Base-by-base conservation (phyloP, 2,888 invertebrate genomes). In the Eilema sororculum region DNA sequence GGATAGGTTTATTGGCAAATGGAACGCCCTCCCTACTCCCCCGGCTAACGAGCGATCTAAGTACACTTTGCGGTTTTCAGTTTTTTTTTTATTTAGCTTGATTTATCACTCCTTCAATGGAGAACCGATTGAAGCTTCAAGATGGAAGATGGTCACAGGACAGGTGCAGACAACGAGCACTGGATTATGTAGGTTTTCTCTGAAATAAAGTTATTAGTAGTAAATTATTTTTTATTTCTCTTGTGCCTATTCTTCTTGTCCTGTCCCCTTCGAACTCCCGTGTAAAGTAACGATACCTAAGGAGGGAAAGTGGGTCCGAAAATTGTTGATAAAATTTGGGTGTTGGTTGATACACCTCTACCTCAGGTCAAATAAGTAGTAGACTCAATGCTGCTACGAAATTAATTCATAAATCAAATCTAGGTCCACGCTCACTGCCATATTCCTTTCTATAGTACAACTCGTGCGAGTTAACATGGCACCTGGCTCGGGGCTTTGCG, bases 1-100 rank as follows among this genome's bases (percentile, higher is more conserved):
- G 87, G 91, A 89, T 94, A 93, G 92, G 91, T 93, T 91, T 90
- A 85, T 90, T 86, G 86, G 86, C 89, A 87, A 84, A 82, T 82
- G 81, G 84, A 80, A 81, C 81, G 81, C 91, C 91, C 91, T 90
- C 91, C 92, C 90, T 88, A 88, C 91, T 88, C 66, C 87, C 84
- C 82, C 75, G 74, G 78, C 72, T 78, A 80, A 76, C 76, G 75
- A 82, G 77, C 76, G 74, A 77, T 77, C 75, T 77, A 82, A 84
- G 79, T 83, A 84, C 79, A 85, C 74, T 72, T 66, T 72, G 74
- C 74, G 76, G 74, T 74, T 77, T 68, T 71, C 62, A 74, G 73
- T 69, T 71, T 70, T 73, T 66, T 71, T 78, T 74, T 81, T 76
- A 81, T 79, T 75, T 81, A 83, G 82, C 80, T 65, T 65, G 57